These are phyloP conservation scores for Reticulitermes speratus DNA, from an alignment of 1,140 invertebrate species.

Conservation along the genomic window DNA sequence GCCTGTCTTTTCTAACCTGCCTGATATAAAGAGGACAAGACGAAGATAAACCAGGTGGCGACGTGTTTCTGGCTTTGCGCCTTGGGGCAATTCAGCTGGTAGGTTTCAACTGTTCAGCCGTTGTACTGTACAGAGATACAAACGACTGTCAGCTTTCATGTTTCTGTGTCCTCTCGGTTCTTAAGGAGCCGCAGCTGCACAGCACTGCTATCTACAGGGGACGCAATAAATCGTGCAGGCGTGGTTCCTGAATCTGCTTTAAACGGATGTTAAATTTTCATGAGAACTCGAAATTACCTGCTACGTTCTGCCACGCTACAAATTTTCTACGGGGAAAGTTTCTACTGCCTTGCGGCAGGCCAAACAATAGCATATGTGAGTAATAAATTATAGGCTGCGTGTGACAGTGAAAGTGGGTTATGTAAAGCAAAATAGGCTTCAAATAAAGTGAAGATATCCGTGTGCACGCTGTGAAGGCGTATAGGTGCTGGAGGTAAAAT, in stretches of 20 bases:
- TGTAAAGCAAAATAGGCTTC: too few species aligned
- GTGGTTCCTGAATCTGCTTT: neutral
- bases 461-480: too few species aligned
- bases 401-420: too few species aligned
- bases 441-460: too few species aligned
- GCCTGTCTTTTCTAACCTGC: too few species aligned
- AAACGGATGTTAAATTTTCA: neutral
- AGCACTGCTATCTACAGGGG: neutral
- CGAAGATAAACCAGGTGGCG: too few species aligned
- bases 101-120: too few species aligned
- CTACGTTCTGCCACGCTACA: neutral
- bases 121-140: too few species aligned
- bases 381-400: neutral
- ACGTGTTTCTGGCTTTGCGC: too few species aligned
- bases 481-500: too few species aligned
- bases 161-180: neutral
- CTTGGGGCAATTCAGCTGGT: too few species aligned
- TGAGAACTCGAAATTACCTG: constrained; percentile 4
- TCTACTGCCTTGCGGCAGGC: neutral
- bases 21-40: too few species aligned
- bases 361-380: neutral
- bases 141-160: neutral
- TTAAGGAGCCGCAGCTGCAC: neutral
- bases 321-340: neutral
- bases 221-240: neutral